These are phyloP conservation scores for Margaritifera margaritifera DNA, from an alignment of 2,888 invertebrate species.

Conservation along the genomic window DNA sequence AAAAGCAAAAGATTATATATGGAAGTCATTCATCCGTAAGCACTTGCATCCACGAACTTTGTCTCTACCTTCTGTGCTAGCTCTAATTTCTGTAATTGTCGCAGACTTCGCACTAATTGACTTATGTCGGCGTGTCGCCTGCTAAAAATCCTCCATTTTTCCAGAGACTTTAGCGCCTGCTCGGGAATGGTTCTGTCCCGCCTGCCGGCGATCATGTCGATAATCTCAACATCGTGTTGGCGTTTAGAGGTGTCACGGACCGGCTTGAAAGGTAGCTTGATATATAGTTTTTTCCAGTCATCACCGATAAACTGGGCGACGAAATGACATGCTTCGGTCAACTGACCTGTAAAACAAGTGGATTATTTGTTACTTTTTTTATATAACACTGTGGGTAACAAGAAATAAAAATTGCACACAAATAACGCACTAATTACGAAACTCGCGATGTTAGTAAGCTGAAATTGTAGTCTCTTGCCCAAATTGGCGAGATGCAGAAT, in stretches of 20 bases:
- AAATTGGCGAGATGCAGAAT: too few relatives aligned
- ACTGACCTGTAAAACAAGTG: slow-evolving; percentile 35
- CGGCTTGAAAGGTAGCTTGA: slow-evolving; percentile 60
- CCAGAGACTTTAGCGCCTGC: slow-evolving; percentile 54
- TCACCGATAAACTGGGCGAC: slow-evolving; percentile 57
- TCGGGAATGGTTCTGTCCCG: slow-evolving; percentile 53
- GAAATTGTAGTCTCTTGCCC: too few relatives aligned
- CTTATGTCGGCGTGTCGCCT: slow-evolving; percentile 45
- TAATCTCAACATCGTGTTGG: slow-evolving; percentile 56
- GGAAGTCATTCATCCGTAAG: slow-evolving; percentile 32
- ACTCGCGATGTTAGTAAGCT: too few relatives aligned
- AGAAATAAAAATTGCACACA: too few relatives aligned
- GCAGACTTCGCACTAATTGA: slow-evolving; percentile 51
- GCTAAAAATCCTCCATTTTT: slow-evolving; percentile 65
- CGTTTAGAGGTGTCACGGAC: slow-evolving; percentile 49
- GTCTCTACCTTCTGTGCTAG: slow-evolving; percentile 54
- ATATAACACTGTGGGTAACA: too few relatives aligned
- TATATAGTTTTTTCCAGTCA: slow-evolving; percentile 63
- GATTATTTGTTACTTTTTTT: too few relatives aligned
- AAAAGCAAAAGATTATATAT: neutral
- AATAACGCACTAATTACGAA: too few relatives aligned
- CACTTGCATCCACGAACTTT: slow-evolving; percentile 46
- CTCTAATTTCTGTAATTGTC: slow-evolving; percentile 50
- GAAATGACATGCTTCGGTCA: slow-evolving; percentile 58
- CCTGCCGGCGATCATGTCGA: slow-evolving; percentile 51